phyloP scores from a whole-genome alignment of 1,140 invertebrate species.

The fruit fly (Drosophila melanogaster) region DNA sequence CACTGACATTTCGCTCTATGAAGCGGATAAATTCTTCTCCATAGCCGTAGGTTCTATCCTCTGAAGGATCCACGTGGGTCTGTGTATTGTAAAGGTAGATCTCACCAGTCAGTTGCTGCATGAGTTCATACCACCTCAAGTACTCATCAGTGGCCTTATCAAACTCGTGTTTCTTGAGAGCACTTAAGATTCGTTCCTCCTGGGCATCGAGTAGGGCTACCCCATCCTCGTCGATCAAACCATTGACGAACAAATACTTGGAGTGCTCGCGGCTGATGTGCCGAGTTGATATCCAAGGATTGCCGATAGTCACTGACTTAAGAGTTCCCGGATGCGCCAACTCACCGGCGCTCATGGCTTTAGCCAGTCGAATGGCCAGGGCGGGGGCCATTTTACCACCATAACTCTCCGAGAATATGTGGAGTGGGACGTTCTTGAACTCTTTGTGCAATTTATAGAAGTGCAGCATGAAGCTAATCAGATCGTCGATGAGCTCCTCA shows the following conservation, averaged over 20 bases:
- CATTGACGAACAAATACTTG: slow-evolving; percentile 86
- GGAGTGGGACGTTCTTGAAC: slow-evolving; percentile 90
- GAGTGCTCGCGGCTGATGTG: slow-evolving; percentile 93
- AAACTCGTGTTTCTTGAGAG: slow-evolving; percentile 71
- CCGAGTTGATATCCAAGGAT: slow-evolving; percentile 94
- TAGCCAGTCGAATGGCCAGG: slow-evolving; percentile 86
- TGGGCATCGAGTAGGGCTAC: slow-evolving; percentile 76
- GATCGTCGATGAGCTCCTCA: slow-evolving; percentile 90
- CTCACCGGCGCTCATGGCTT: slow-evolving; percentile 88
- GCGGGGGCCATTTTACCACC: slow-evolving; percentile 96
- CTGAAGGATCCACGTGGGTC: slow-evolving; percentile 42
- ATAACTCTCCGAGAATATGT: slow-evolving; percentile 95
- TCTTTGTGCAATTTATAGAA: slow-evolving; percentile 88
- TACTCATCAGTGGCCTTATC: slow-evolving; percentile 36
- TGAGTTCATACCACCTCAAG: slow-evolving; percentile 8
- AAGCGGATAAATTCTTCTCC: slow-evolving; percentile 85
- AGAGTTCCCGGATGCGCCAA: slow-evolving; percentile 88
- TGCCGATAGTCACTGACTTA: slow-evolving; percentile 91
- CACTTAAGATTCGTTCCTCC: slow-evolving; percentile 85
- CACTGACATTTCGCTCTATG: slow-evolving; percentile 90
- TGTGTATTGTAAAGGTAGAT: slow-evolving; percentile 60
- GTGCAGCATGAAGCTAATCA: slow-evolving; percentile 88
- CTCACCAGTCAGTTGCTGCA: slow-evolving; percentile 44
- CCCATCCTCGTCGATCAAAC: slow-evolving; percentile 87
- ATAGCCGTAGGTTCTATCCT: slow-evolving; percentile 59